Evolutionary conservation across 2,113 vertebrate species (phyloP), one percentile per base, ranked within the genome.

Genomic region (Xenopus borealis): DNA sequence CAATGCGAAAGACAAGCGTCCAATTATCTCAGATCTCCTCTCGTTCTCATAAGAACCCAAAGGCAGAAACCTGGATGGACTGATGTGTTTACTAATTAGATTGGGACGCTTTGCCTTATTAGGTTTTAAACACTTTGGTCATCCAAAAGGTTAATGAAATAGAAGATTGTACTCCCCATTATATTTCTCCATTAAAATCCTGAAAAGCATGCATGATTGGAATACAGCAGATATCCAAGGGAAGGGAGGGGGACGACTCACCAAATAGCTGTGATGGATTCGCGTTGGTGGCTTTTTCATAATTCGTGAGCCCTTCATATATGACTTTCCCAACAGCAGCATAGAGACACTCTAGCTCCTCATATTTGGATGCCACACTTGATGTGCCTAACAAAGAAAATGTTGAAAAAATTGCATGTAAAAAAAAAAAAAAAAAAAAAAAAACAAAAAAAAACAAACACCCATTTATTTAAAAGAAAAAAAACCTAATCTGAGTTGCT

Each of bases 311-410:
- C 5, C 97, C 97, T 83, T 99, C 97, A 0, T 99, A 99, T 84
- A 99, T 98, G 71, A 99, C 97, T 82, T 99, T 99, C 58, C 97
- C 95, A 0, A 99, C 97, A 0, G 97, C 97, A 0, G 97, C 97
- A 0, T 99, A 99, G 44, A 99, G 88, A 79, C 93, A 95, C 79
- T 99, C 97, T 85, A 99, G 82, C 80, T 99, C 96, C 72, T 99
- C 97, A 0, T 98, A 98, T 71, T 99, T 98, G 0, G 97, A 98
- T 1, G 97, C 97, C 44, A 99, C 97, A 0, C 88, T 94, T 6
- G 96, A 99, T 20, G 96, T 96, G 85, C 97, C 97, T 99, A 65
- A 13, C 75, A 80, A 6, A 47, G 33, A 6, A 6, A 40, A 40
- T 40, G 33, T 40, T 40, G n/a, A n/a, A n/a, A n/a, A n/a, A n/a